phyloP scores from a whole-genome alignment of 2,113 vertebrate genomes.

The Pipra filicauda region DNA sequence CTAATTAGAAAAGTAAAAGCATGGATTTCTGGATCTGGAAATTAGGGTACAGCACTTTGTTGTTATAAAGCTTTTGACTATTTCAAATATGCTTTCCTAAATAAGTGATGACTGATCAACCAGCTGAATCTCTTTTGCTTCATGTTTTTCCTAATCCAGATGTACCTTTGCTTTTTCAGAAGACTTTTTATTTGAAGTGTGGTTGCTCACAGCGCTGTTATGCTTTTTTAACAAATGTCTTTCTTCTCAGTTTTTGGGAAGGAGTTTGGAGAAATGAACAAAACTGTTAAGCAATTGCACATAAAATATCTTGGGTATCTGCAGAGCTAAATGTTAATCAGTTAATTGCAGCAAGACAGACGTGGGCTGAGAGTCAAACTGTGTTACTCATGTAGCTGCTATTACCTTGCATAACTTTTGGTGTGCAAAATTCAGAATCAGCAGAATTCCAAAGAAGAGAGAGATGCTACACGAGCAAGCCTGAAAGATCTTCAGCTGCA shows the following conservation, averaged over 20 bases:
- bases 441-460: constrained; percentile 79
- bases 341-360: not conserved
- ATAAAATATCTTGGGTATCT: not conserved
- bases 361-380: not conserved
- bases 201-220: not conserved
- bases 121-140: not conserved
- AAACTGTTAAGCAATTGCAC: not conserved
- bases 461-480: constrained; percentile 69
- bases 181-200: not conserved
- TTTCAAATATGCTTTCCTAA: not conserved
- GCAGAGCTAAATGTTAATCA: not conserved
- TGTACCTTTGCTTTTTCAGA: not conserved
- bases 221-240: not conserved
- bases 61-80: not conserved
- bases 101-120: not conserved
- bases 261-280: not conserved
- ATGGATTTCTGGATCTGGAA: constrained; percentile 86
- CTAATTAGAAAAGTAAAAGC: too few species aligned
- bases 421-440: constrained; percentile 68
- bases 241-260: not conserved
- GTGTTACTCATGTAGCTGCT: not conserved
- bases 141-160: not conserved
- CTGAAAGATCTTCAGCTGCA: constrained; percentile 78
- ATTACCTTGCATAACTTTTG: not conserved
- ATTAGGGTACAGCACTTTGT: constrained; percentile 72